A percentile compares a stretch with the other conserved stretches of the same genome.
Evolutionary conservation across 2,113 vertebrate species (phyloP).

Genomic region (Mormoops blainvillei): DNA sequence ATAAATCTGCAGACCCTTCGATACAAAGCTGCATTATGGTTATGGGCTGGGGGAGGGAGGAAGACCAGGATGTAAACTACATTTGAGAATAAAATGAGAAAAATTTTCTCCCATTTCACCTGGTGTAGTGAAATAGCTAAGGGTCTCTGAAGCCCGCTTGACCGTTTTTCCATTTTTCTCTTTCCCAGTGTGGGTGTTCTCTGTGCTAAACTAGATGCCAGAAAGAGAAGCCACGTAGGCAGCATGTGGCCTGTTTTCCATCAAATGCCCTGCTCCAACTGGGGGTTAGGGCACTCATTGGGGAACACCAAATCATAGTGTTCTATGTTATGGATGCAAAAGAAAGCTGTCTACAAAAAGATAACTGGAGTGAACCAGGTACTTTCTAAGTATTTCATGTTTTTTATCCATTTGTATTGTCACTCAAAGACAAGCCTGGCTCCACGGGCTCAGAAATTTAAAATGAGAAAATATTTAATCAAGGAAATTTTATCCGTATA

Average conservation of each 20-base stretch:
- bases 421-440: neutral
- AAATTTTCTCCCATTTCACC: neutral
- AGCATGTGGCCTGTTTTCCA: neutral
- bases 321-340: neutral
- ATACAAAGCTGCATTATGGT: neutral
- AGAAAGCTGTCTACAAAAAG: neutral
- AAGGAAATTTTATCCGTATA: neutral
- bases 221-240: neutral
- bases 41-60: neutral
- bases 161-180: neutral
- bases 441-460: neutral
- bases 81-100: neutral
- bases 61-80: neutral
- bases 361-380: neutral
- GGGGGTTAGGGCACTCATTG: neutral
- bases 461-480: neutral
- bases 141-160: neutral
- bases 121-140: neutral
- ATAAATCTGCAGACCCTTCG: slow-evolving; percentile 20
- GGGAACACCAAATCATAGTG: neutral
- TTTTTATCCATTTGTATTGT: neutral
- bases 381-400: neutral
- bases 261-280: neutral
- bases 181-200: neutral
- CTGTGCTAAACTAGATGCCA: neutral